Evolutionary conservation across 2,888 invertebrate genomes (phyloP).

Genomic region (Norana najaformis): DNA sequence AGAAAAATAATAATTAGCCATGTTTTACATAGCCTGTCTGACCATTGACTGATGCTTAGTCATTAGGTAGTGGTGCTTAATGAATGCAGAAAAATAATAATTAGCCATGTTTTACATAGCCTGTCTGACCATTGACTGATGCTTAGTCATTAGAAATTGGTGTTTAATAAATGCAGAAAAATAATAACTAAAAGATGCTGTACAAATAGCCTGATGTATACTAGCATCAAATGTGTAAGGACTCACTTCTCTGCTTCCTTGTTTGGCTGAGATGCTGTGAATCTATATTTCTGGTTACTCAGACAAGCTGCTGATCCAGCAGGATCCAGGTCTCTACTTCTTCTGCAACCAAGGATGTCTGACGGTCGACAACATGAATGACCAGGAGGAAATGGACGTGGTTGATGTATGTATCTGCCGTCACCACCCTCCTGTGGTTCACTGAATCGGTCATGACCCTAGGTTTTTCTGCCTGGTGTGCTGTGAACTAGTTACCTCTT

Average conservation of each 20-base stretch:
- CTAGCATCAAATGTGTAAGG: background rate
- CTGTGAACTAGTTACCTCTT: background rate
- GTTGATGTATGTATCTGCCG: constrained; percentile 42
- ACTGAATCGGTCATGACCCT: background rate
- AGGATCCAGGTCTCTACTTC: constrained; percentile 77
- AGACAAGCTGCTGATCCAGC: constrained; percentile 77
- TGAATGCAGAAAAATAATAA: too few relatives aligned
- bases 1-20: too few relatives aligned
- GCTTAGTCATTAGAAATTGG: too few relatives aligned
- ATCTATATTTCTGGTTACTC: background rate
- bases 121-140: too few relatives aligned
- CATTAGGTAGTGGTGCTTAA: too few relatives aligned
- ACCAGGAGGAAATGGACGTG: constrained; percentile 62
- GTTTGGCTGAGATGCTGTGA: background rate
- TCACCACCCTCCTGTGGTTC: background rate
- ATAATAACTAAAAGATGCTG: background rate
- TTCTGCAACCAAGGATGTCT: constrained; percentile 94
- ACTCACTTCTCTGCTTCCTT: background rate
- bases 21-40: too few relatives aligned
- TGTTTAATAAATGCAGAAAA: too few relatives aligned
- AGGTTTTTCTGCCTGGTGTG: background rate
- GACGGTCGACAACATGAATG: constrained; percentile 91
- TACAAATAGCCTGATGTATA: background rate
- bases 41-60: too few relatives aligned
- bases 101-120: background rate